Percentiles rank a stretch among this genome's conserved stretches.
Evolutionary conservation across 2,113 vertebrate genomes (phyloP).

Genomic region (Zapornia atra): DNA sequence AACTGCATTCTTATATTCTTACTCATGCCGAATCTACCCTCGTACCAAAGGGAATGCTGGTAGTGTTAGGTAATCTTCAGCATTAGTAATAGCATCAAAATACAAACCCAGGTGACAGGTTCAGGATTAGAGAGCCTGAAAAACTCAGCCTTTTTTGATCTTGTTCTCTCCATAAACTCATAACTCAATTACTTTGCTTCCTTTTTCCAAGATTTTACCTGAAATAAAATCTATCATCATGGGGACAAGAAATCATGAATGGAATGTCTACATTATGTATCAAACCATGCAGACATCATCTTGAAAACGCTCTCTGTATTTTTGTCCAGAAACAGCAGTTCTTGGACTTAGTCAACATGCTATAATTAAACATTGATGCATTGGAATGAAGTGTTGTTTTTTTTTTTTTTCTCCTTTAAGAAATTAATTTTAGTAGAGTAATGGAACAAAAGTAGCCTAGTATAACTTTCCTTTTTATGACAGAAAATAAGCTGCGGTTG

Average conservation of each 20-base stretch:
- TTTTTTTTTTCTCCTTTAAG: not conserved
- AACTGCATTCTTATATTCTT: not conserved
- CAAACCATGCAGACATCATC: not conserved
- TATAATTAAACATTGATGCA: not conserved
- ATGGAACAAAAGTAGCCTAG: not conserved
- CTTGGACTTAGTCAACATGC: not conserved
- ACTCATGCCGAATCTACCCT: not conserved
- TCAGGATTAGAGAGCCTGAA: not conserved
- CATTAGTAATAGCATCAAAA: not conserved
- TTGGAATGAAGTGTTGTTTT: not conserved
- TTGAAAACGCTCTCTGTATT: not conserved
- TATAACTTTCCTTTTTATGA: not conserved
- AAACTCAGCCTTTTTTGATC: not conserved
- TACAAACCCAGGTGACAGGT: not conserved
- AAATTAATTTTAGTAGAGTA: not conserved
- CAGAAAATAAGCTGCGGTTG: not conserved
- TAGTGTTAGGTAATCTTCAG: not conserved
- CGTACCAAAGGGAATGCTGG: not conserved
- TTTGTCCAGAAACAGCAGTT: not conserved
- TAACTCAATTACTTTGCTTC: not conserved
- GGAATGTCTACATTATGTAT: not conserved
- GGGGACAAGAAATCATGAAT: not conserved
- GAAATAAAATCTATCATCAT: not conserved
- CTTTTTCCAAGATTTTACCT: not conserved
- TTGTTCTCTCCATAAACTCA: not conserved